Conservation (phyloP, 2,888 invertebrate species). For the Noctuana brunneofusca region DNA sequence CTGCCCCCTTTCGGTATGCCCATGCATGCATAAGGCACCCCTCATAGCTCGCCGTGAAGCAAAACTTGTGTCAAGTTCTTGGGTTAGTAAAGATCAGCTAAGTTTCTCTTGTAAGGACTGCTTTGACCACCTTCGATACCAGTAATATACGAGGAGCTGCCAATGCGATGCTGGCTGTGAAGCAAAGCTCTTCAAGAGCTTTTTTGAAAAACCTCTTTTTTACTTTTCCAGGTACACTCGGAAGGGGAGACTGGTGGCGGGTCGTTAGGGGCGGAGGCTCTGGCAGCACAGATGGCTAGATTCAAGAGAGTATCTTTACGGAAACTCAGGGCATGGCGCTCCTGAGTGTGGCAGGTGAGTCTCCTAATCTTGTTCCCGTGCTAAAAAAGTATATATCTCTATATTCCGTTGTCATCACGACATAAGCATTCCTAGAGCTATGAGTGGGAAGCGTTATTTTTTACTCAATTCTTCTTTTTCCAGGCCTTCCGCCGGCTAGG, state of each 20-base stretch:
- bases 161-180: not conserved
- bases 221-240: slow-evolving; percentile 83
- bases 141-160: too few relatives aligned
- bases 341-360: slow-evolving; percentile 85
- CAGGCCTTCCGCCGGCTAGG: slow-evolving; percentile 76
- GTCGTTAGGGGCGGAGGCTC: slow-evolving; percentile 83
- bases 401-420: too few relatives aligned
- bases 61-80: too few relatives aligned
- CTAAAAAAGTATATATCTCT: too few relatives aligned
- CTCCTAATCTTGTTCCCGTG: too few relatives aligned
- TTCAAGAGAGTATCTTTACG: slow-evolving; percentile 90
- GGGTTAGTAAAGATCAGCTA: too few relatives aligned
- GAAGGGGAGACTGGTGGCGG: slow-evolving; percentile 88
- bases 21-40: too few relatives aligned
- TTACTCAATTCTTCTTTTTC: slow-evolving; percentile 22
- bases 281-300: slow-evolving; percentile 87
- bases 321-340: slow-evolving; percentile 91
- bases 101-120: too few relatives aligned
- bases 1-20: too few relatives aligned
- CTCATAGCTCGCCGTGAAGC: too few relatives aligned
- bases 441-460: not conserved
- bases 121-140: too few relatives aligned
- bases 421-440: too few relatives aligned
- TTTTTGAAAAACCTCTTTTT: not conserved
- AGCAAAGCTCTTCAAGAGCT: not conserved